These are phyloP conservation scores for Chunga burmeisteri DNA, from an alignment of 2,113 vertebrate species.

Conservation along the genomic window DNA sequence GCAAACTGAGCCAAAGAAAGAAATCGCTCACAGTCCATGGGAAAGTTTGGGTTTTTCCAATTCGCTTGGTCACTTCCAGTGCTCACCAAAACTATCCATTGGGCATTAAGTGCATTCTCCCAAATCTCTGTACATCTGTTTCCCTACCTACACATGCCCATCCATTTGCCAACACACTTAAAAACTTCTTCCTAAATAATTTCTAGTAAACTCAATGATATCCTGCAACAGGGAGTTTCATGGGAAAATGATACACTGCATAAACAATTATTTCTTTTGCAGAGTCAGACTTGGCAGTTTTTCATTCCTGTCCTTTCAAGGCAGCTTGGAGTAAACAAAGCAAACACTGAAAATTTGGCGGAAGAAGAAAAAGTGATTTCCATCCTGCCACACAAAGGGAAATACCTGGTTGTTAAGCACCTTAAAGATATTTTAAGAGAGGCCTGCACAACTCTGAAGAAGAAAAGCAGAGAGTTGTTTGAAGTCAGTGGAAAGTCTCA, in stretches of 20 bases:
- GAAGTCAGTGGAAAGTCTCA: slow-evolving; percentile 31
- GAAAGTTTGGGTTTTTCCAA: not conserved
- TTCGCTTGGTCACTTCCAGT: not conserved
- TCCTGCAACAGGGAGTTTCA: not conserved
- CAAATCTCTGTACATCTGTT: not conserved
- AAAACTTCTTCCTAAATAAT: not conserved
- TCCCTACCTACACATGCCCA: not conserved
- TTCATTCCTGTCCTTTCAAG: not conserved
- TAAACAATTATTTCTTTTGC: not conserved
- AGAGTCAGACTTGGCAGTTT: not conserved
- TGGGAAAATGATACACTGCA: not conserved
- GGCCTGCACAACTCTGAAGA: not conserved
- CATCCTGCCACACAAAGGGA: not conserved
- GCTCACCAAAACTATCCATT: not conserved
- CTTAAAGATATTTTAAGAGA: not conserved
- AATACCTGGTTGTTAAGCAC: not conserved
- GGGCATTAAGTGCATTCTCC: not conserved
- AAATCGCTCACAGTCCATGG: not conserved
- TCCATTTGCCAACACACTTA: not conserved
- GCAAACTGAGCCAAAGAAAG: slow-evolving; percentile 3
- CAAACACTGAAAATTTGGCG: not conserved
- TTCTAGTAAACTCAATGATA: not conserved
- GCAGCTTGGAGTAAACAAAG: not conserved
- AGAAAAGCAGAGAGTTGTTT: not conserved
- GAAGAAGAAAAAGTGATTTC: not conserved